Conservation (phyloP, 2,797 vertebrate genomes). For the Paedocypris micromegethes region DNA sequence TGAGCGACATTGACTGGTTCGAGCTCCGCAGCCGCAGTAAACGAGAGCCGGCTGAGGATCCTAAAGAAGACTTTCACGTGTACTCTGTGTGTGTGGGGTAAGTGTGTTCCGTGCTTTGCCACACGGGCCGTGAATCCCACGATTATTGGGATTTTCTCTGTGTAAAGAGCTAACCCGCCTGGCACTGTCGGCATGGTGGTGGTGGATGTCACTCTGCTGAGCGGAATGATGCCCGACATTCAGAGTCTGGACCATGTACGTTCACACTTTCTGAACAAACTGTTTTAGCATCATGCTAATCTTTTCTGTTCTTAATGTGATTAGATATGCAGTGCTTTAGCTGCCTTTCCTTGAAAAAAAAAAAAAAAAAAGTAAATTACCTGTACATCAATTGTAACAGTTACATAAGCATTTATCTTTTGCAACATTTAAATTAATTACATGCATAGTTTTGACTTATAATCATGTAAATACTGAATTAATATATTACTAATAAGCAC, state of each 20-base stretch:
- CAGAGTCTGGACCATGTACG: slow-evolving; percentile 61
- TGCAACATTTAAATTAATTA: too few species aligned
- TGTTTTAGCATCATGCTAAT: background rate
- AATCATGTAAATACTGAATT: too few species aligned
- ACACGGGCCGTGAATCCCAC: too few species aligned
- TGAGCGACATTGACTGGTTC: slow-evolving; percentile 58
- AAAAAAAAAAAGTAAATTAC: too few species aligned
- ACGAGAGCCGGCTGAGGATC: slow-evolving; percentile 45
- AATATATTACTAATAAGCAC: too few species aligned
- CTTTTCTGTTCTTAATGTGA: background rate
- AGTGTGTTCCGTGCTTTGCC: background rate
- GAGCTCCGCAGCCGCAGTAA: slow-evolving; percentile 61
- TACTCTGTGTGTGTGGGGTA: slow-evolving; percentile 66
- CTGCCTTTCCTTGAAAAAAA: too few species aligned
- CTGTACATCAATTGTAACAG: too few species aligned
- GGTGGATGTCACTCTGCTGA: slow-evolving; percentile 67
- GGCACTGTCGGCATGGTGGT: slow-evolving; percentile 60
- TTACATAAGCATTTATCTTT: too few species aligned
- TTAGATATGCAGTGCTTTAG: too few species aligned
- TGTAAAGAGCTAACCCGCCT: too few species aligned
- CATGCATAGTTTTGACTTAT: too few species aligned
- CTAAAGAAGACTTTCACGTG: slow-evolving; percentile 42
- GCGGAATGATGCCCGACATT: slow-evolving; percentile 61
- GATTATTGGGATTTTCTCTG: background rate
- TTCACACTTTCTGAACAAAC: background rate